These are phyloP conservation scores for Eleginops maclovinus DNA, from an alignment of 2,113 vertebrate genomes.

Conservation along the genomic window DNA sequence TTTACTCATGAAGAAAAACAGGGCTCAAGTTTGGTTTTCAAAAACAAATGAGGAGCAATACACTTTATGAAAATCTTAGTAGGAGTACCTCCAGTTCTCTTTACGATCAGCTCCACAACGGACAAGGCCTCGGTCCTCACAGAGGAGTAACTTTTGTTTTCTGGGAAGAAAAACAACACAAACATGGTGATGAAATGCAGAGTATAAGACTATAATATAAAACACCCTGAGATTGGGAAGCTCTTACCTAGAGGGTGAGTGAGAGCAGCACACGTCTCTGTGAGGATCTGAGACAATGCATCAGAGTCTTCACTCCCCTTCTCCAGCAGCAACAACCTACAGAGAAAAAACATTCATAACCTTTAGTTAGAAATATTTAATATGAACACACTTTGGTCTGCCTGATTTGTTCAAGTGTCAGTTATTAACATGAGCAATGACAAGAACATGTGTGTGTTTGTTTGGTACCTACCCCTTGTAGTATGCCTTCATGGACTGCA, in stretches of 20 bases:
- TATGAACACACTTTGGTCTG: not conserved
- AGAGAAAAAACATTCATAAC: slow-evolving; percentile 13
- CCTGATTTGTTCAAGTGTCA: not conserved
- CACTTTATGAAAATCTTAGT: not conserved
- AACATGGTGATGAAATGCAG: not conserved
- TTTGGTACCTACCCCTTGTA: slow-evolving; percentile 87
- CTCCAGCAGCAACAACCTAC: slow-evolving; percentile 91
- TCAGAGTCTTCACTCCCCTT: slow-evolving; percentile 85
- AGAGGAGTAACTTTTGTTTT: slow-evolving; percentile 98
- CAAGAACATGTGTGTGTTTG: not conserved
- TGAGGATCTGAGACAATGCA: slow-evolving; percentile 89
- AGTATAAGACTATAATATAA: not conserved
- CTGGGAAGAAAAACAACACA: slow-evolving; percentile 74
- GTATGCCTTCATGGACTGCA: slow-evolving; percentile 94
- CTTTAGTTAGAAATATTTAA: not conserved
- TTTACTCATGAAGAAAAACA: not conserved
- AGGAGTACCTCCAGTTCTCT: slow-evolving; percentile 89
- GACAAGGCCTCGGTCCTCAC: slow-evolving; percentile 95
- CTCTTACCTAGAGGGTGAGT: slow-evolving; percentile 86
- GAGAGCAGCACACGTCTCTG: slow-evolving; percentile 91
- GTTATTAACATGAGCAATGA: not conserved
- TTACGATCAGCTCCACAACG: slow-evolving; percentile 92
- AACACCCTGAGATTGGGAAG: not conserved
- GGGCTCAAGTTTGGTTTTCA: not conserved
- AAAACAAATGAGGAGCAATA: not conserved